Percentiles rank a stretch among this genome's conserved stretches.
phyloP scores from a whole-genome alignment of 1,140 invertebrate species.

The Laupala kohalensis region DNA sequence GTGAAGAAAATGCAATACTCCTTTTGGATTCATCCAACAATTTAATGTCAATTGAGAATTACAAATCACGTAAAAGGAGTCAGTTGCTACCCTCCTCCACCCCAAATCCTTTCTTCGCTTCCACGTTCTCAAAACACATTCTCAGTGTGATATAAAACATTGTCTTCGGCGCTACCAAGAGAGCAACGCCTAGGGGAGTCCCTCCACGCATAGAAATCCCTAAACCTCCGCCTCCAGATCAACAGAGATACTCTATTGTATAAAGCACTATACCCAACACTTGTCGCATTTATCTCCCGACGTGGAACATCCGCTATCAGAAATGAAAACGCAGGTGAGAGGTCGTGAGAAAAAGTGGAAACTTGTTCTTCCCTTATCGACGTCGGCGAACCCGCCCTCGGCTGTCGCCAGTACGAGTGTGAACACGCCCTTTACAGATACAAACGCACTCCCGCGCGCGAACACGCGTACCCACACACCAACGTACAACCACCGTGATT shows the following conservation, averaged over 20 bases:
- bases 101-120: too few relatives aligned
- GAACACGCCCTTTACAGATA: neutral
- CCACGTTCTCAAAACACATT: too few relatives aligned
- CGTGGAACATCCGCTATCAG: neutral
- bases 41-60: too few relatives aligned
- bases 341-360: neutral
- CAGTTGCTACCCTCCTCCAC: too few relatives aligned
- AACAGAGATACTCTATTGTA: neutral
- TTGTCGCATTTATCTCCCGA: neutral
- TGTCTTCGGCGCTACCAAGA: too few relatives aligned
- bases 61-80: too few relatives aligned
- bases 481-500: neutral
- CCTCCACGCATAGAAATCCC: too few relatives aligned
- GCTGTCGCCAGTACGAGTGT: neutral
- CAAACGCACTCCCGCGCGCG: neutral
- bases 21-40: too few relatives aligned
- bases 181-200: too few relatives aligned
- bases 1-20: too few relatives aligned
- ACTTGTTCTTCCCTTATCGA: neutral
- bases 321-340: neutral
- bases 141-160: too few relatives aligned
- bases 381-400: neutral
- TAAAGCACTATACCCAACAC: neutral
- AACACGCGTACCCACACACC: neutral
- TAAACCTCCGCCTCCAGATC: neutral